Base-by-base conservation (phyloP, 2,113 vertebrate genomes). In the Mesembrinibis cayennensis region DNA sequence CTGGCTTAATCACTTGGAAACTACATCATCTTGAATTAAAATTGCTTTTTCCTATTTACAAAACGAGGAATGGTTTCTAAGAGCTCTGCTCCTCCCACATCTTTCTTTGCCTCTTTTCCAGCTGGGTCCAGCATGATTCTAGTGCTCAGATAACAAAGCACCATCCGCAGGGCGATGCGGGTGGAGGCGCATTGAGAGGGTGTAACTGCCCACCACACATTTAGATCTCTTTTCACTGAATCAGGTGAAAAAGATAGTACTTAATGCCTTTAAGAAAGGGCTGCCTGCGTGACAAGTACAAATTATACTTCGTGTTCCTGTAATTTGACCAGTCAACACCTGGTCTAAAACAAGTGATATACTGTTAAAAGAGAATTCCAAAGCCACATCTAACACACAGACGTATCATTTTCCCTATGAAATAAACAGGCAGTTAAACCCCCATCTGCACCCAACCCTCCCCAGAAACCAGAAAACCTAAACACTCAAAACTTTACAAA, bases 271-370 rank as follows among this genome's bases (percentile, higher is more conserved):
- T 87, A 82, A 96, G 95, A 69, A 78, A 93, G 88, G 78, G 79
- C 81, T 90, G 95, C 92, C 89, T 93, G 44, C 72, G 25, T 92
- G 91, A 97, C 95, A 94, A 93, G 73, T 93, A 97, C 93, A 93
- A 95, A 97, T 96, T 92, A 84, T 78, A 82, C 83, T 96, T 95
- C 93, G 50, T 82, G 91, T 89, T 97, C 82, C 70, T 97, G 89
- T 96, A 94, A 97, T 95, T 93, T 93, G 97, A 97, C 89, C 45
- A 82, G 87, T 96, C 89, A 93, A 90, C 93, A 95, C 86, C 93
- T 97, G 95, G 92, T 95, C 81, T 93, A 95, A 92, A 94, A 89
- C 59, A 93, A 95, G 83, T 88, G 65, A 95, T 97, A 87, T 53
- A 80, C 82, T 89, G 82, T 88, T 91, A 97, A 87, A 96, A 94